Percentiles rank a stretch among this genome's conserved stretches.
phyloP scores from a whole-genome alignment of 2,888 invertebrate species.

The Meteorus cinctellus region DNA sequence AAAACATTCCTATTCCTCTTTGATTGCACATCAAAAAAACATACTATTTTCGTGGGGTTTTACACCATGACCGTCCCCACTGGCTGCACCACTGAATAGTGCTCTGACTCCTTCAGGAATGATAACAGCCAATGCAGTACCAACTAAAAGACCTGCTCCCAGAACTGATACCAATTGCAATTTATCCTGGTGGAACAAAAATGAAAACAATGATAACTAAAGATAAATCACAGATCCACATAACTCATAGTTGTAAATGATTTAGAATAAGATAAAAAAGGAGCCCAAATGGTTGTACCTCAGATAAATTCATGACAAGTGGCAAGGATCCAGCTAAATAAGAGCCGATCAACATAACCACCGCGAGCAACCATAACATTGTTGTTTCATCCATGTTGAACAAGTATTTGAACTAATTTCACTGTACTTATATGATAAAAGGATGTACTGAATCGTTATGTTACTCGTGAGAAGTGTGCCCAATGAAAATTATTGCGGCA shows the following conservation, averaged over 20 bases:
- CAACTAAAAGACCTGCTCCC: slow-evolving; percentile 97
- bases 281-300: slow-evolving; percentile 77
- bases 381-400: slow-evolving; percentile 86
- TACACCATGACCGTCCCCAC: slow-evolving; percentile 28
- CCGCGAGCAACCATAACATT: slow-evolving; percentile 86
- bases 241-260: slow-evolving; percentile 11
- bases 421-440: neutral
- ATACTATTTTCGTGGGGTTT: slow-evolving; percentile 42
- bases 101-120: slow-evolving; percentile 98
- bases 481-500: slow-evolving; percentile 22
- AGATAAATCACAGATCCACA: slow-evolving; percentile 34
- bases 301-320: slow-evolving; percentile 93
- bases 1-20: neutral
- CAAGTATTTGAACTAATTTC: slow-evolving; percentile 24
- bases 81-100: slow-evolving; percentile 74
- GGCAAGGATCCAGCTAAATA: slow-evolving; percentile 97
- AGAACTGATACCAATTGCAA: slow-evolving; percentile 94
- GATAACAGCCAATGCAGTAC: slow-evolving; percentile 97
- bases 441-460: neutral
- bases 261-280: slow-evolving; percentile 20
- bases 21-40: neutral
- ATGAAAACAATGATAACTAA: slow-evolving; percentile 18
- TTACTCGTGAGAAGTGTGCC: slow-evolving; percentile 7
- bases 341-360: slow-evolving; percentile 97
- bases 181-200: slow-evolving; percentile 82